These are phyloP conservation scores for Hydrochoerus hydrochaeris DNA, from an alignment of 2,113 vertebrate genomes.

Conservation along the genomic window DNA sequence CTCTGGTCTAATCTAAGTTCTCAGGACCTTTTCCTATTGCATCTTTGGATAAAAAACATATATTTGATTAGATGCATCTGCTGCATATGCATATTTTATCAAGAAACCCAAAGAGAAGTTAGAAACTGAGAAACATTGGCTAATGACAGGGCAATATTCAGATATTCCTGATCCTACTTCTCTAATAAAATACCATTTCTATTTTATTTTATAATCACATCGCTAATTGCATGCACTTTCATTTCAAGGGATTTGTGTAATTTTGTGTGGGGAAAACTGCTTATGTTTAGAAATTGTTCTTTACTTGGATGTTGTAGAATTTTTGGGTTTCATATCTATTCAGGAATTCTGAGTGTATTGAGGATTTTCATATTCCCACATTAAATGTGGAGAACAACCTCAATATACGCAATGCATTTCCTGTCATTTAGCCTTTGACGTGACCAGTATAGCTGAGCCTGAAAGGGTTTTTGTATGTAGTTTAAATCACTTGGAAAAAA, in stretches of 20 bases:
- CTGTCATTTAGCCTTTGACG: slow-evolving; percentile 68
- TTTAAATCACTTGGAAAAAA: slow-evolving; percentile 57
- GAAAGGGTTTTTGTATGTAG: slow-evolving; percentile 34
- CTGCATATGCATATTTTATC: not conserved
- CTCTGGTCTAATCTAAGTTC: not conserved
- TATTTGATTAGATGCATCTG: not conserved
- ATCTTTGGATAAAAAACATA: not conserved
- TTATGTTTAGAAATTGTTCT: not conserved
- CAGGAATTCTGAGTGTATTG: not conserved
- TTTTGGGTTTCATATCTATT: not conserved
- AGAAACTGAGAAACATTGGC: not conserved
- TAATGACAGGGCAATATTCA: not conserved
- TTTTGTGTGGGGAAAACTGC: not conserved
- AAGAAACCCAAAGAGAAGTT: not conserved
- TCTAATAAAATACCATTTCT: not conserved
- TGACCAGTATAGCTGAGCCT: slow-evolving; percentile 58
- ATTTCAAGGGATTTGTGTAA: not conserved
- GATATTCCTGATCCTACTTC: not conserved
- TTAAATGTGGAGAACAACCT: slow-evolving; percentile 47
- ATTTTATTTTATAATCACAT: not conserved
- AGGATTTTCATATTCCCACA: slow-evolving; percentile 58
- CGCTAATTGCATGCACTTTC: not conserved
- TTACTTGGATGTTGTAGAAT: not conserved
- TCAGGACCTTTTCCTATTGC: not conserved
- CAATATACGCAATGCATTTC: slow-evolving; percentile 58